These are phyloP conservation scores for Balaeniceps rex DNA, from an alignment of 2,113 vertebrate genomes.

Conservation along the genomic window DNA sequence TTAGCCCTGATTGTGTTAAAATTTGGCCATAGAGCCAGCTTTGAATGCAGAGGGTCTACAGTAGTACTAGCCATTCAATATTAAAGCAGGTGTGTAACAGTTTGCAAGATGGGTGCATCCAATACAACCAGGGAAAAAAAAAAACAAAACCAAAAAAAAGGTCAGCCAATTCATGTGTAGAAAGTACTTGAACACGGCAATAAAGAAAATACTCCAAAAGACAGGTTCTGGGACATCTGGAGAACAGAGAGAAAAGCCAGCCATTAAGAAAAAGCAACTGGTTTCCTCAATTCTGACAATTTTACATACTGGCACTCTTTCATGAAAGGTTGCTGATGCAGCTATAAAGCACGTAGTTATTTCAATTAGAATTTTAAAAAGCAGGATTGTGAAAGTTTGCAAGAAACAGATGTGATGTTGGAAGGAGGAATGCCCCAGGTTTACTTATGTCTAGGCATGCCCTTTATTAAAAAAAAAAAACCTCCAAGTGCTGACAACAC, in stretches of 20 bases:
- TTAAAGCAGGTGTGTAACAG: background rate
- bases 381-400: slow-evolving; percentile 57
- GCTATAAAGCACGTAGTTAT: background rate
- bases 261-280: background rate
- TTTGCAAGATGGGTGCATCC: background rate
- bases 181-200: background rate
- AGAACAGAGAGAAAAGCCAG: background rate
- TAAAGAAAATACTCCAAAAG: background rate
- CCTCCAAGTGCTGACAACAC: background rate
- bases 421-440: slow-evolving; percentile 56
- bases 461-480: slow-evolving; percentile 15
- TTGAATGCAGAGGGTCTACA: background rate
- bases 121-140: background rate
- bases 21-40: background rate
- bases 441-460: slow-evolving; percentile 62
- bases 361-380: slow-evolving; percentile 63
- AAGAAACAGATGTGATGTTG: slow-evolving; percentile 56
- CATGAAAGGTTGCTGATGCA: slow-evolving; percentile 10
- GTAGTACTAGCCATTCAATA: background rate
- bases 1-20: background rate
- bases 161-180: background rate
- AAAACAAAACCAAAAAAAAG: background rate
- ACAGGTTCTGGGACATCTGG: background rate
- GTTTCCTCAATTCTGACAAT: slow-evolving; percentile 2
- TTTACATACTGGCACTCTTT: background rate